Evolutionary conservation across 2,113 vertebrate species (phyloP).

Genomic region (Gadus chalcogrammus): DNA sequence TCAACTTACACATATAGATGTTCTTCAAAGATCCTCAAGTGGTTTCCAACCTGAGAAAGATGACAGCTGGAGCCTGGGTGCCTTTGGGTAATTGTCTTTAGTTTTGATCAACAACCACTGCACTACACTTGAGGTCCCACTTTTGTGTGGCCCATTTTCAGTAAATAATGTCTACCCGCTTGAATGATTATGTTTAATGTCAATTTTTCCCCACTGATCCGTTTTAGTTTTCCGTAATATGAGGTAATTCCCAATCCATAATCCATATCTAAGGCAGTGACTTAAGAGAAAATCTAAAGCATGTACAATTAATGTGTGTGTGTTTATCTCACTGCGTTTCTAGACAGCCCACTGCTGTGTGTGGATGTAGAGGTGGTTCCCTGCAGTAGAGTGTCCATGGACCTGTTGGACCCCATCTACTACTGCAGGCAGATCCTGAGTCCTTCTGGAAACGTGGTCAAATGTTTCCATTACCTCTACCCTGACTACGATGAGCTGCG

Average conservation of each 20-base stretch:
- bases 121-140: too few relatives aligned
- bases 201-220: too few relatives aligned
- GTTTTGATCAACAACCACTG: too few relatives aligned
- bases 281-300: too few relatives aligned
- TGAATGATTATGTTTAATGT: too few relatives aligned
- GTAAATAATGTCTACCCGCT: too few relatives aligned
- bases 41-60: conserved; percentile 53
- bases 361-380: conserved; percentile 66
- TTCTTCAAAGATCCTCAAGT: conserved; percentile 72
- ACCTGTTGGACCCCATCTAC: conserved; percentile 72
- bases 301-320: background rate
- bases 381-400: conserved; percentile 68
- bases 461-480: conserved; percentile 67
- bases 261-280: too few relatives aligned
- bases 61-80: conserved; percentile 44
- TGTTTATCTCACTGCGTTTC: conserved; percentile 10
- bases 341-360: conserved; percentile 58
- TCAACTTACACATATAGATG: conserved; percentile 38
- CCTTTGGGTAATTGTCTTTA: conserved; percentile 57
- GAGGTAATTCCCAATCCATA: too few relatives aligned
- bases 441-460: conserved; percentile 62
- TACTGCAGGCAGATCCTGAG: conserved; percentile 57
- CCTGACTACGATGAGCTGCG: conserved; percentile 72
- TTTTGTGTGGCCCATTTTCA: too few relatives aligned
- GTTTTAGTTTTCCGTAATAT: too few relatives aligned